Base-by-base conservation (phyloP, 37 sponge, comb jelly and placozoan genomes). In the Crambe crambe region DNA sequence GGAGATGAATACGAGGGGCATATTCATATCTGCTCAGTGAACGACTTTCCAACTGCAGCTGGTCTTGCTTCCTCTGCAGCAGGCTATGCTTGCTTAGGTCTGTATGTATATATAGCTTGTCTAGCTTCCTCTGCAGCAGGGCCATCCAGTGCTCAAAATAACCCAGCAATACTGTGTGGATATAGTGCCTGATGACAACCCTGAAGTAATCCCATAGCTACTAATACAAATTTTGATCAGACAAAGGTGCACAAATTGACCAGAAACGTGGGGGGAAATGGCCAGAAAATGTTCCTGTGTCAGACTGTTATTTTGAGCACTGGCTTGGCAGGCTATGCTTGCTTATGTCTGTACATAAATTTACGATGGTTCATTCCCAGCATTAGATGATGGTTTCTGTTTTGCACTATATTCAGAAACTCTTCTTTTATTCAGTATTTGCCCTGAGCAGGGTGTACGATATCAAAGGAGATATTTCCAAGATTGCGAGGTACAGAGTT, bases 1-100 rank as follows among this genome's bases (percentile, higher is more conserved):
- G 51, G 35, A 3, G 27, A 71, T 21, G 80, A 62, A 26, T 73
- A 35, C 3, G 56, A 73, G 15, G 66, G 36, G 10, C 64, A 65
- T 40, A 67, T 94, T 23, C 96, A 94, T 62, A 94, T 97, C 44
- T 86, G 90, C 61, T 97, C 97, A 0, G 67, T 64, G 36, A 97
- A 97, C 75, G 94, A 94, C 68, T 98, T 98, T 37, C 99, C 99
- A 22, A 98, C 99, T 17, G 99, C 99, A 27, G 99, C 99, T 63
- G 99, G 99, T 0, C 85, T 98, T 22, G 99, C 99, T 25, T 98
- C 99, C 3, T 98, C 99, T 38, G 99, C 99, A 62, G 95, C 99
- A 51, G 99, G 99, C 29, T 98, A 94, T 70, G 99, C 99, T 6
- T 96, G 97, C 75, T 61, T 95, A 25, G 95, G 95, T 95, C 43